phyloP scores from a whole-genome alignment of 2,888 invertebrate genomes.

The Epinotia brunnichana region DNA sequence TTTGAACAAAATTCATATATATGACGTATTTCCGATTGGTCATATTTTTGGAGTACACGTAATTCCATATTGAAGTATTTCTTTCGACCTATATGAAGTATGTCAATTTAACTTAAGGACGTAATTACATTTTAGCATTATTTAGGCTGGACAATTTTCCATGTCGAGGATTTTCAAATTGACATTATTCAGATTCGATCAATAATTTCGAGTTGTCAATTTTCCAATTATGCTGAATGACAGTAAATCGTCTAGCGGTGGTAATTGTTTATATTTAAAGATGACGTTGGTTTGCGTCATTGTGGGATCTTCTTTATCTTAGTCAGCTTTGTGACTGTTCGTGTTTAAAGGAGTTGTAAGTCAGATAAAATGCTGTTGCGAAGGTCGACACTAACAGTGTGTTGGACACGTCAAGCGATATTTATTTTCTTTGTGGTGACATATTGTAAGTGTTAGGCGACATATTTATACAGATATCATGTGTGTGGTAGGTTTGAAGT shows the following conservation, averaged over 20 bases:
- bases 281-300: constrained; percentile 42
- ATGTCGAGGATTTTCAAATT: too few species aligned
- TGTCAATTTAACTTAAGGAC: too few species aligned
- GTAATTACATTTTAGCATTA: too few species aligned
- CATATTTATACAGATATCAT: not conserved
- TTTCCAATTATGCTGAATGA: too few species aligned
- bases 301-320: constrained; percentile 38
- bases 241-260: constrained; percentile 18
- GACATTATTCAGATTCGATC: too few species aligned
- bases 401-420: not conserved
- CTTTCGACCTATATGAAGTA: too few species aligned
- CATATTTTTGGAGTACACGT: too few species aligned
- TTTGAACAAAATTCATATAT: too few species aligned
- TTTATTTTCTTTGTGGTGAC: not conserved
- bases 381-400: constrained; percentile 6
- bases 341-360: constrained; percentile 15
- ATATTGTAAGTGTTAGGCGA: not conserved
- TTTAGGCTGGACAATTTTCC: too few species aligned
- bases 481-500: not conserved
- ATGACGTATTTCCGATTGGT: too few species aligned
- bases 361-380: constrained; percentile 31
- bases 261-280: constrained; percentile 37
- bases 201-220: too few species aligned
- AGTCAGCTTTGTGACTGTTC: constrained; percentile 25
- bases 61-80: too few species aligned